A percentile compares a stretch with the other conserved stretches of the same genome.
Evolutionary conservation across 2,797 vertebrate species (phyloP).

Genomic region (Myripristis jacobus): DNA sequence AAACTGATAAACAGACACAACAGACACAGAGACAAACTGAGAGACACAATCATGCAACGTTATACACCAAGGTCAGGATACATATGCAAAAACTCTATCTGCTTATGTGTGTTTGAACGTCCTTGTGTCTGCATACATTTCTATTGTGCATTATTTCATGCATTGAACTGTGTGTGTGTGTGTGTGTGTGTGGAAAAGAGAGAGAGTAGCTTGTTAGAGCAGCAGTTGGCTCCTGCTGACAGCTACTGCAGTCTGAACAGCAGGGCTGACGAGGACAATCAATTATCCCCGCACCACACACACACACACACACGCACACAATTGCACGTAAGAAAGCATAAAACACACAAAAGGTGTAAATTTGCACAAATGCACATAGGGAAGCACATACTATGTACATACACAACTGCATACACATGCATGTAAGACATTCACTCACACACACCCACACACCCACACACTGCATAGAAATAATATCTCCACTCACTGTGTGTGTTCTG

Average conservation of each 20-base stretch:
- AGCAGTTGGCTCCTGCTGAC: slow-evolving; percentile 76
- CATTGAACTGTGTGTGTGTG: neutral
- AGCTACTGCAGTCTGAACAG: slow-evolving; percentile 75
- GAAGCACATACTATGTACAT: too few relatives aligned
- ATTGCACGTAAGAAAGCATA: neutral
- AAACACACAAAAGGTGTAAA: too few relatives aligned
- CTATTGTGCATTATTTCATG: too few relatives aligned
- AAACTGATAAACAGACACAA: slow-evolving; percentile 48
- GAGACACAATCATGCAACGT: neutral
- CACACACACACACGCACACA: neutral
- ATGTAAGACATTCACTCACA: too few relatives aligned
- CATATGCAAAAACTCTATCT: neutral
- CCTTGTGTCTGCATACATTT: neutral
- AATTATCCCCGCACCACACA: slow-evolving; percentile 69
- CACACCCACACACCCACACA: too few relatives aligned
- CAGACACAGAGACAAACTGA: neutral
- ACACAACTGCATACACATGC: too few relatives aligned
- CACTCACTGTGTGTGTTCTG: too few relatives aligned
- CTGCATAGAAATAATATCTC: too few relatives aligned
- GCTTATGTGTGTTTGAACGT: slow-evolving; percentile 9
- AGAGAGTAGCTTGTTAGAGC: slow-evolving; percentile 69
- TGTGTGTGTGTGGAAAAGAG: neutral
- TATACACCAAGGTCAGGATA: neutral
- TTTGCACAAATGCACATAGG: neutral
- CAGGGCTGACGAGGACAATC: slow-evolving; percentile 77